Conservation (phyloP, 2,113 vertebrate genomes). For the Lonchura striata region DNA sequence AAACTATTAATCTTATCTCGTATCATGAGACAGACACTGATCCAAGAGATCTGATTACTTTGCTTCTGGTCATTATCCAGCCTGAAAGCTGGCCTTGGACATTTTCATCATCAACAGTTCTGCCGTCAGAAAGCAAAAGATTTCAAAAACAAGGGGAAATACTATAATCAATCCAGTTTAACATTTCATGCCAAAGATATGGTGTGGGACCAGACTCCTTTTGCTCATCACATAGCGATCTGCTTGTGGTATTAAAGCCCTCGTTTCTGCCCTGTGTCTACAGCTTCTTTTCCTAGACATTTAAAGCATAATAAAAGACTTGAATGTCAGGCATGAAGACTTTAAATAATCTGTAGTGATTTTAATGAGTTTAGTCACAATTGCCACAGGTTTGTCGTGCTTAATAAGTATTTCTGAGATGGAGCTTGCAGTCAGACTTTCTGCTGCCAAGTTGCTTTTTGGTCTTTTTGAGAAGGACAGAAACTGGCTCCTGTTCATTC, state of each 20-base stretch:
- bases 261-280: neutral
- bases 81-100: neutral
- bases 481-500: conserved; percentile 33
- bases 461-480: neutral
- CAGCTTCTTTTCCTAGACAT: neutral
- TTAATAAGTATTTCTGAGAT: conserved; percentile 43
- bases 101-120: neutral
- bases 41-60: conserved; percentile 52
- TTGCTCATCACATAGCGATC: neutral
- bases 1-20: conserved; percentile 55
- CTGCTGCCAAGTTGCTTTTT: conserved; percentile 46
- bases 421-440: neutral
- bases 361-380: conserved; percentile 45
- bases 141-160: conserved; percentile 5
- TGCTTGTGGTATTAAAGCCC: neutral
- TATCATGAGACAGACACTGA: conserved; percentile 50
- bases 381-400: conserved; percentile 31
- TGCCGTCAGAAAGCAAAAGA: conserved; percentile 17
- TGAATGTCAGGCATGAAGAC: conserved; percentile 7
- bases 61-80: conserved; percentile 29
- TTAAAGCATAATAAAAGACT: conserved; percentile 6
- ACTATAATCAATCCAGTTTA: neutral
- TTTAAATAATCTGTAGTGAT: conserved; percentile 44
- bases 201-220: neutral
- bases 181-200: neutral